phyloP scores from a whole-genome alignment of 2,888 invertebrate genomes.

The Abscondita cerata region DNA sequence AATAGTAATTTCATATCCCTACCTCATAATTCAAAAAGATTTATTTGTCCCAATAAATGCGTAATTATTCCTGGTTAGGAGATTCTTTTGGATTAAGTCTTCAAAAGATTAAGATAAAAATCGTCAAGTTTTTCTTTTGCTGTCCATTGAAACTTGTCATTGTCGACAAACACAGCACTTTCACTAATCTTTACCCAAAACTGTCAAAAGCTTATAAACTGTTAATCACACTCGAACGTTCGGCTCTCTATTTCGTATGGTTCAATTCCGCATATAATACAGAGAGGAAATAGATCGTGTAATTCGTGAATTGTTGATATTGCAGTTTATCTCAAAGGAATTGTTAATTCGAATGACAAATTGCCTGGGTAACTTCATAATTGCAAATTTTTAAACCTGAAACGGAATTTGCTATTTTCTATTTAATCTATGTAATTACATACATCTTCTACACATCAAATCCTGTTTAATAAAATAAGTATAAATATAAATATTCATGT shows the following conservation, averaged over 20 bases:
- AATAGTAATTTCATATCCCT: neutral
- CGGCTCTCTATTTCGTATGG: neutral
- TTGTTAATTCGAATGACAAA: conserved; percentile 5
- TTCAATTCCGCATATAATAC: neutral
- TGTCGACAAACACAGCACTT: conserved; percentile 5
- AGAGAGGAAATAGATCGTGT: conserved; percentile 5
- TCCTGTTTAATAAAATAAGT: too few species aligned
- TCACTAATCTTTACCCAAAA: conserved; percentile 4
- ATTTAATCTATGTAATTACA: too few species aligned
- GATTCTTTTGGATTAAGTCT: too few species aligned
- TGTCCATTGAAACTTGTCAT: conserved; percentile 7
- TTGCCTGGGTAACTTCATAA: neutral
- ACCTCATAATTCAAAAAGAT: conserved; percentile 13
- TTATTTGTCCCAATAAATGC: conserved; percentile 1
- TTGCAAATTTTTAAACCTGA: too few species aligned
- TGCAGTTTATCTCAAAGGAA: neutral
- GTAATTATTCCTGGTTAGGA: neutral
- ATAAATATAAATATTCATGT: too few species aligned
- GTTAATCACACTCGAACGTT: conserved; percentile 5
- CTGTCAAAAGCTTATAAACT: conserved; percentile 10
- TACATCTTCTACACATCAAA: too few species aligned
- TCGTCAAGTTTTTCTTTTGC: neutral
- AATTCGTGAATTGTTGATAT: conserved; percentile 8
- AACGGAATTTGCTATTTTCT: too few species aligned
- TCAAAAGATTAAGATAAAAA: too few species aligned